Conservation (phyloP, 2,797 vertebrate species). For the Falco biarmicus region DNA sequence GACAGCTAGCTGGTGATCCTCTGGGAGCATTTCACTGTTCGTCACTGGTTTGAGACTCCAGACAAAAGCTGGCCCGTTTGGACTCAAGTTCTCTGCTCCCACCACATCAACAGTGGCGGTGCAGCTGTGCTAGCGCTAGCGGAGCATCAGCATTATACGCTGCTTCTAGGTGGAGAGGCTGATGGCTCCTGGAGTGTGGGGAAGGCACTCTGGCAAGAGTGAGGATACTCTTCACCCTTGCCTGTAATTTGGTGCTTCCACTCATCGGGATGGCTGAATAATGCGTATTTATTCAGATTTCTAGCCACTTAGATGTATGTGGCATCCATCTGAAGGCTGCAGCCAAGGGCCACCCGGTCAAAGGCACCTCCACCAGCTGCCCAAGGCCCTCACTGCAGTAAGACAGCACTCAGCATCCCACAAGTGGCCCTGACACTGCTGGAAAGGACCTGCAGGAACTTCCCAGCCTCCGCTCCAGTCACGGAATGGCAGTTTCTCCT, state of each 20-base stretch:
- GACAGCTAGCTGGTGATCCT: neutral
- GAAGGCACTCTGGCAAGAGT: neutral
- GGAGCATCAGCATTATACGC: neutral
- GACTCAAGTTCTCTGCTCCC: neutral
- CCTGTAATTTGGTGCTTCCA: neutral
- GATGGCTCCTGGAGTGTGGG: rapidly evolving
- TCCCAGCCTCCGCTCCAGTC: neutral
- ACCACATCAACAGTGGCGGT: neutral
- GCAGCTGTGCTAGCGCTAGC: neutral
- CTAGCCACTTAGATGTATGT: neutral
- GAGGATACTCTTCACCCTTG: neutral
- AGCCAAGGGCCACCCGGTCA: neutral
- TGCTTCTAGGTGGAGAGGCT: no score
- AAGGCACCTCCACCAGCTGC: neutral
- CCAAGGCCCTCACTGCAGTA: neutral
- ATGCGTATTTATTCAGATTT: neutral
- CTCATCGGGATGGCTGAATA: neutral
- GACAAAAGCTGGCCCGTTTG: neutral
- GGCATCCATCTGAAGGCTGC: neutral
- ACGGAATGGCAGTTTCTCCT: neutral
- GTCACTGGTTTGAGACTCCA: neutral
- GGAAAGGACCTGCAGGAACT: neutral
- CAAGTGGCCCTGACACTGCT: neutral
- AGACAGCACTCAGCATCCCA: neutral
- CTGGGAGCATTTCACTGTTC: neutral